Base-by-base conservation (phyloP, 2,113 vertebrate species). In the Formicarius rufipectus region DNA sequence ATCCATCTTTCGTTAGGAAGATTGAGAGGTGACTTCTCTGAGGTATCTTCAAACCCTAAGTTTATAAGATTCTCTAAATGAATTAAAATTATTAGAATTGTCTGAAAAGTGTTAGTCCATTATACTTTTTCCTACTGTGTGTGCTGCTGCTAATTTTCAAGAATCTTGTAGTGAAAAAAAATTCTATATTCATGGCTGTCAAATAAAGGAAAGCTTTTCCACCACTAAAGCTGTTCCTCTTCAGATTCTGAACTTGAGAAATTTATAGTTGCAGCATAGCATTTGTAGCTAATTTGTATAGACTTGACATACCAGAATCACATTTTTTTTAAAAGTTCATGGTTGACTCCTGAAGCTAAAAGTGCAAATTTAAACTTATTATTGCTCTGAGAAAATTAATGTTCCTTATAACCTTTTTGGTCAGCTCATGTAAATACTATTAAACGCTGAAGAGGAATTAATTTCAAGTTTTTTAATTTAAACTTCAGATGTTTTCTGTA, bases 261-360 rank as follows among this genome's bases (percentile, higher is more conserved):
- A 33, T 6, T 16, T 76, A 4, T 0, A 40, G 45, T 77, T 59
- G 12, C 17, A 63, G 5, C 4, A 0, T 69, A 19, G 22, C 23
- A 84, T 74, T 81, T 81, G 50, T 44, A n/a, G 0, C 1, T 60
- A 22, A 44, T 0, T 2, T 66, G 2, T 22, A 16, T 75, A 27
- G 53, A 24, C 49, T 81, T 50, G 11, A 4, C 45, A 9, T 42
- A 50, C 16, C 31, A n/a, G 31, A 67, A 25, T 49, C 9, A 2
- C 9, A 2, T 0, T 0, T 10, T 45, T 85, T 72, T 68, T 68
- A 14, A 10, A 73, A 84, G 40, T 47, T 27, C 3, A 0, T 69
- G 50, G 37, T 42, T 9, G 5, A 49, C 37, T 67, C 20, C 74
- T 58, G 39, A 67, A 58, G n/a, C 42, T 59, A 17, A 22, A 4